Percentiles rank a stretch among this genome's conserved stretches.
phyloP scores from a whole-genome alignment of 2,113 vertebrate genomes.

The Menidia beryllina region DNA sequence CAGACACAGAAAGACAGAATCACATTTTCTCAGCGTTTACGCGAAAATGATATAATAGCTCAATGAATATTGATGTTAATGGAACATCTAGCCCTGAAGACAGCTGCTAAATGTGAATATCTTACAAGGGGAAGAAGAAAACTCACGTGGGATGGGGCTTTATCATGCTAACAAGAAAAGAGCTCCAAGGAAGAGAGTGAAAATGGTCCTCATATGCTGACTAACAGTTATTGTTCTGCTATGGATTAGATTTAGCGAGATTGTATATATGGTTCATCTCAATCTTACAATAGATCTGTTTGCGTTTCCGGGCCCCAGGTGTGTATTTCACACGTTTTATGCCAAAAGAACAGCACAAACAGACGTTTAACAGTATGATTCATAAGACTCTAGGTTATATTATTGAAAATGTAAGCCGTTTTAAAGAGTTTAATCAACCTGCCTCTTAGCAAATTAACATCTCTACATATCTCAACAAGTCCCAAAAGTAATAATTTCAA shows the following conservation, averaged over 20 bases:
- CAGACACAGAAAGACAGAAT: too few relatives aligned
- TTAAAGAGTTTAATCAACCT: neutral
- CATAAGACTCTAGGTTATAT: neutral
- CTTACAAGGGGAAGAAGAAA: conserved; percentile 3
- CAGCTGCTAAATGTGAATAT: conserved; percentile 31
- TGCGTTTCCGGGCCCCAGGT: conserved; percentile 15
- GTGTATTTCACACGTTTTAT: conserved; percentile 16
- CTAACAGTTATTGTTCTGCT: conserved; percentile 23
- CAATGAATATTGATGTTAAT: conserved; percentile 5
- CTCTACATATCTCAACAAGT: too few relatives aligned
- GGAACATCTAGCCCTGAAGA: conserved; percentile 19
- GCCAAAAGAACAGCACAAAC: neutral
- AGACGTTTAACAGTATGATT: conserved; percentile 9
- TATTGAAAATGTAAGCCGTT: conserved; percentile 20
- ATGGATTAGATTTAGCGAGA: conserved; percentile 16
- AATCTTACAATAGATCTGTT: conserved; percentile 42
- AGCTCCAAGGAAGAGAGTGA: conserved; percentile 26
- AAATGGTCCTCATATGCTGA: conserved; percentile 9
- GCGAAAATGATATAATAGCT: neutral
- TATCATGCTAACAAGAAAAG: conserved; percentile 29
- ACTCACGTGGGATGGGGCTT: conserved; percentile 24
- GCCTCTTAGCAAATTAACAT: too few relatives aligned
- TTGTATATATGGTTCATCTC: conserved; percentile 34
- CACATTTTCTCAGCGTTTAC: neutral
- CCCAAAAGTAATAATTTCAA: too few relatives aligned